Evolutionary conservation across 2,113 vertebrate genomes (phyloP).

Genomic region (Cinclus mexicanus): DNA sequence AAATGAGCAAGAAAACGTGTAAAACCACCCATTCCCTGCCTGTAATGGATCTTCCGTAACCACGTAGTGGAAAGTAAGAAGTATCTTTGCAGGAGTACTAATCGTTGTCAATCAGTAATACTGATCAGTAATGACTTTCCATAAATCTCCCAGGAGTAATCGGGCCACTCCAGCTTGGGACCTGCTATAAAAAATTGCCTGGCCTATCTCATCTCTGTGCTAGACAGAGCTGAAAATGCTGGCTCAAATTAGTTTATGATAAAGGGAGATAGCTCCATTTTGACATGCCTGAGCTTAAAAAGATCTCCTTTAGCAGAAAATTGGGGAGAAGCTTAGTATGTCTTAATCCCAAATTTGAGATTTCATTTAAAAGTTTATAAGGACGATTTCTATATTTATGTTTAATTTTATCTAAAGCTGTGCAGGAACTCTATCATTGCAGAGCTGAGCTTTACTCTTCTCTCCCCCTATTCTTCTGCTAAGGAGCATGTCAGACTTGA

Average conservation of each 20-base stretch:
- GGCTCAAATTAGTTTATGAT: conserved; percentile 61
- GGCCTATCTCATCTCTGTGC: conserved; percentile 59
- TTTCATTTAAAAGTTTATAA: conserved; percentile 44
- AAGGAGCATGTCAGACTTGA: not conserved
- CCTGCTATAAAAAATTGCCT: conserved; percentile 37
- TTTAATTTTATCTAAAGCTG: conserved; percentile 60
- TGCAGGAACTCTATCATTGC: not conserved
- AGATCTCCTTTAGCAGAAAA: conserved; percentile 64
- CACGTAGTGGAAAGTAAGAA: not conserved
- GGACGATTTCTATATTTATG: not conserved
- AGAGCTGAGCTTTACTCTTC: not conserved
- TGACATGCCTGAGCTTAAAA: conserved; percentile 42
- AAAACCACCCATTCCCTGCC: not conserved
- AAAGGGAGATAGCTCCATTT: conserved; percentile 61
- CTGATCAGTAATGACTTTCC: conserved; percentile 51
- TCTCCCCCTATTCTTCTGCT: not conserved
- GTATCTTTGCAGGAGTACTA: not conserved
- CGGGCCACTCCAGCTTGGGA: not conserved
- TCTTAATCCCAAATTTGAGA: conserved; percentile 56
- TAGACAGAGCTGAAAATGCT: conserved; percentile 63
- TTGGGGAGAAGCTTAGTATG: conserved; percentile 44
- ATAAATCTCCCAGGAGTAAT: conserved; percentile 44
- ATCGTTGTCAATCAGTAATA: conserved; percentile 36
- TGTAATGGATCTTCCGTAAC: conserved; percentile 28
- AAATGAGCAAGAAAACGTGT: not conserved